A percentile compares a stretch with the other conserved stretches of the same genome.
Conservation (phyloP, 2,797 vertebrate genomes). For the Myotis pilosus region DNA sequence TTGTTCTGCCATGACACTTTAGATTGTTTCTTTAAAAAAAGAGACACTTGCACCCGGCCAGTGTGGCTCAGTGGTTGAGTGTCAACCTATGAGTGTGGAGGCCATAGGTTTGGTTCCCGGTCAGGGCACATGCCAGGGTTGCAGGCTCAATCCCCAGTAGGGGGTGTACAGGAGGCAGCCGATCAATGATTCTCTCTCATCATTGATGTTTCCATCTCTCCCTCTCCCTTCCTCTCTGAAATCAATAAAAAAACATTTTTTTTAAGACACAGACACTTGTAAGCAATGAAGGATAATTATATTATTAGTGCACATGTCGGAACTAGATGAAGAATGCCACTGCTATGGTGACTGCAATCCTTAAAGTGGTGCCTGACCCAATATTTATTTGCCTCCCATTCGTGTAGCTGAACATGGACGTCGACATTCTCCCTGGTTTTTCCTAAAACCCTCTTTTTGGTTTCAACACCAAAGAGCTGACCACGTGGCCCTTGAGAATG, state of each 20-base stretch:
- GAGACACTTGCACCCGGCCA: neutral
- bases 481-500: constrained; percentile 83
- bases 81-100: too few relatives aligned
- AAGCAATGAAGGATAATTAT: neutral
- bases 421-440: constrained; percentile 88
- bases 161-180: too few relatives aligned
- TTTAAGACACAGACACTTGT: neutral
- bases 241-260: too few relatives aligned
- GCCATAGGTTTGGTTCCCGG: too few relatives aligned
- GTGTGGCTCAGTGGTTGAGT: too few relatives aligned
- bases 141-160: too few relatives aligned
- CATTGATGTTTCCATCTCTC: too few relatives aligned
- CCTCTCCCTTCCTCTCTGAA: too few relatives aligned
- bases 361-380: neutral
- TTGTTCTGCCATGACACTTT: neutral
- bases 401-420: constrained; percentile 89
- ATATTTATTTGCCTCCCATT: neutral
- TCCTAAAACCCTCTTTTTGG: constrained; percentile 88
- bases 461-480: constrained; percentile 81
- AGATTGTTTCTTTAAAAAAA: neutral
- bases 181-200: too few relatives aligned
- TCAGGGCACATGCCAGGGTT: too few relatives aligned
- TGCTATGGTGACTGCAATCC: neutral
- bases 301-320: neutral
- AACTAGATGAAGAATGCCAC: neutral